Conservation (phyloP, 1,140 invertebrate species). For the Trinorchestia longiramus region DNA sequence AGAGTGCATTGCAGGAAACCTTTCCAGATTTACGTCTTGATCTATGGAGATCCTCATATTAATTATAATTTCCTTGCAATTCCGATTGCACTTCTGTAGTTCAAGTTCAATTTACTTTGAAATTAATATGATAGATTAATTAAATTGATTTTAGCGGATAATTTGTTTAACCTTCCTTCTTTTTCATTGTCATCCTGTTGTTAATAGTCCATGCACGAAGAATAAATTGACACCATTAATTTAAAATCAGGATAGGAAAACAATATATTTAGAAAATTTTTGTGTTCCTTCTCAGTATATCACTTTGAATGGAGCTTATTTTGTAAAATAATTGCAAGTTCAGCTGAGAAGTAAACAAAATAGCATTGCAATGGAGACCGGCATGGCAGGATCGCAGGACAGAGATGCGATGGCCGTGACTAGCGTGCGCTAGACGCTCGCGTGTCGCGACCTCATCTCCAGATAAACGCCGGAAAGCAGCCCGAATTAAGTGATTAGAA, state of each 20-base stretch:
- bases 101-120: not conserved
- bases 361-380: not conserved
- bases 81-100: not conserved
- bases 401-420: not conserved
- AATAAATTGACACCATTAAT: not conserved
- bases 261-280: no score
- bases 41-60: not conserved
- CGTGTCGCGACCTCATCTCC: slow-evolving; percentile 32
- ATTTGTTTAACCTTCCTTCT: not conserved
- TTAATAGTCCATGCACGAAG: not conserved
- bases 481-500: slow-evolving; percentile 54
- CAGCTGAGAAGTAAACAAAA: not conserved
- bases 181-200: not conserved
- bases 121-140: not conserved
- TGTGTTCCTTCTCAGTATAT: no score
- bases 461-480: slow-evolving; percentile 46
- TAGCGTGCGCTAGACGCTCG: slow-evolving; percentile 22
- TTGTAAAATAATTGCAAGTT: not conserved
- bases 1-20: not conserved
- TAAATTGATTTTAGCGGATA: not conserved
- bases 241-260: not conserved
- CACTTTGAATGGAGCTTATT: no score
- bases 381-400: not conserved
- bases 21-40: not conserved
- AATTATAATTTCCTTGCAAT: not conserved